Evolutionary conservation across 2,797 vertebrate species (phyloP).

Genomic region (Coranthus polyacanthus): DNA sequence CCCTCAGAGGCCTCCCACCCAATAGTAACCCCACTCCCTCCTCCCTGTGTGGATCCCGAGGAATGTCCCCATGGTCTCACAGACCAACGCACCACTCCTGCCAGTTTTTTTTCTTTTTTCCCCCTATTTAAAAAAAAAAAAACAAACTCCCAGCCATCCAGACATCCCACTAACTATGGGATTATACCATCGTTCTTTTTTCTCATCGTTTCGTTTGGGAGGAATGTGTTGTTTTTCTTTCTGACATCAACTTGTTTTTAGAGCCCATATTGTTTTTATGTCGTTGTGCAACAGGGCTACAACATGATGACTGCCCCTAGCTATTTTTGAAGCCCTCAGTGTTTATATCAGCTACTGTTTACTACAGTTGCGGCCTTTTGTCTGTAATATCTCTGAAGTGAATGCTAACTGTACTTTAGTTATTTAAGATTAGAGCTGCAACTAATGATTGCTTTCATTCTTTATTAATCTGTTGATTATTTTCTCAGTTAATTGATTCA

Average conservation of each 20-base stretch:
- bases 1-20: constrained; percentile 67
- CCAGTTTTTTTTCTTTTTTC: constrained; percentile 39
- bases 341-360: constrained; percentile 63
- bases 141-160: constrained; percentile 37
- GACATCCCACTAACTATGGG: constrained; percentile 57
- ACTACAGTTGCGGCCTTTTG: constrained; percentile 17
- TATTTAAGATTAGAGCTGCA: no score
- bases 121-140: constrained; percentile 24
- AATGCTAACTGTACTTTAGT: no score
- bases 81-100: constrained; percentile 38
- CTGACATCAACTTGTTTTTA: constrained; percentile 47
- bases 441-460: no score
- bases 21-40: constrained; percentile 44
- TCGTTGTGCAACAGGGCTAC: constrained; percentile 31
- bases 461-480: no score
- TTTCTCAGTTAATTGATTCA: no score
- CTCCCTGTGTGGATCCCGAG: constrained; percentile 60
- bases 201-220: constrained; percentile 46
- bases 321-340: constrained; percentile 50
- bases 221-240: constrained; percentile 72
- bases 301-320: constrained; percentile 26
- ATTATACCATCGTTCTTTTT: constrained; percentile 55
- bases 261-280: constrained; percentile 40
- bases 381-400: constrained; percentile 23
- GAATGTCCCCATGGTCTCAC: constrained; percentile 75